Evolutionary conservation across 2,888 invertebrate species (phyloP).

Genomic region (Lepeophtheirus nordmannii): DNA sequence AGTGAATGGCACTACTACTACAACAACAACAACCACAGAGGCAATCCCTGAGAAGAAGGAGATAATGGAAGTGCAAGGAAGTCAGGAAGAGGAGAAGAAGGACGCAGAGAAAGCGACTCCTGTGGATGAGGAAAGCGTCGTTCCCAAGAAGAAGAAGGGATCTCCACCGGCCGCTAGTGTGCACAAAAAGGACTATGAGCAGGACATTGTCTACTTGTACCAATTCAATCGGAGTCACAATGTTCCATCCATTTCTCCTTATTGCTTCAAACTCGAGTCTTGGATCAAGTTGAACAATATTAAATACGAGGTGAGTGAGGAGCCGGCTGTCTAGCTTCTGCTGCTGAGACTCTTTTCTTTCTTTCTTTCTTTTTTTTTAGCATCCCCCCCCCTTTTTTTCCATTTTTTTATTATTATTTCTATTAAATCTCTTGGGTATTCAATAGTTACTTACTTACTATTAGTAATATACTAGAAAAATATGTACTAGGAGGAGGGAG

Average conservation of each 20-base stretch:
- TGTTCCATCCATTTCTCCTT: constrained; percentile 76
- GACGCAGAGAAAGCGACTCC: constrained; percentile 29
- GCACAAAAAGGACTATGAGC: constrained; percentile 72
- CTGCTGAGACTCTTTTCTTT: too few species aligned
- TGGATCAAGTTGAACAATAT: constrained; percentile 79
- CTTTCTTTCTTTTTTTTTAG: too few species aligned
- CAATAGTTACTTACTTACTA: too few species aligned
- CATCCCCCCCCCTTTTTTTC: too few species aligned
- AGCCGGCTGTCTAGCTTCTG: too few species aligned
- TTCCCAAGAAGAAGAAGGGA: constrained; percentile 27
- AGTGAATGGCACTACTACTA: constrained; percentile 26
- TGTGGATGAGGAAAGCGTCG: constrained; percentile 29
- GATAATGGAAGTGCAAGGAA: too few species aligned
- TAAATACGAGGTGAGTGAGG: too few species aligned
- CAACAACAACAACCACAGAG: constrained; percentile 27
- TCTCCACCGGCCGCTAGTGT: constrained; percentile 57
- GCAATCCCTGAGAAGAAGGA: constrained; percentile 28
- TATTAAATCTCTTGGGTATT: too few species aligned
- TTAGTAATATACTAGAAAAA: too few species aligned
- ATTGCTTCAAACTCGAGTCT: constrained; percentile 87
- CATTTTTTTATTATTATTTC: too few species aligned
- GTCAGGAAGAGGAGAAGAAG: constrained; percentile 27
- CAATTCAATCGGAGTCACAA: constrained; percentile 80
- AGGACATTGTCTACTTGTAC: constrained; percentile 82
- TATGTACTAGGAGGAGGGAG: too few species aligned